Conservation (phyloP, 2,113 vertebrate genomes). For the Spheniscus mendiculus region DNA sequence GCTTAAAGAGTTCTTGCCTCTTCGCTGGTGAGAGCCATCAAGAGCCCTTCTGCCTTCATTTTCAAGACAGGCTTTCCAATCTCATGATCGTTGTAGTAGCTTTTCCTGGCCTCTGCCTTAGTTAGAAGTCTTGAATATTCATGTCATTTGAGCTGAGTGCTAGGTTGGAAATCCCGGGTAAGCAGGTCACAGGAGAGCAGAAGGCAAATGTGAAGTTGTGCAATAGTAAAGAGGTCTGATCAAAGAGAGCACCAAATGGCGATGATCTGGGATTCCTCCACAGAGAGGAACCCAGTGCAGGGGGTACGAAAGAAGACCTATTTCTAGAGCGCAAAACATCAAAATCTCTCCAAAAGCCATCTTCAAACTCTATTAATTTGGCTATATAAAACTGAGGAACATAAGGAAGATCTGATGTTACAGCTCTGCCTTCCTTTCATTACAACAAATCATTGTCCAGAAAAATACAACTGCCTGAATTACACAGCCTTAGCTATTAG, state of each 20-base stretch:
- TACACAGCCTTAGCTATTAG: accelerated
- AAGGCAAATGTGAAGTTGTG: background rate
- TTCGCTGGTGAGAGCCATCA: background rate
- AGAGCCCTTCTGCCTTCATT: background rate
- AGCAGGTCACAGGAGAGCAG: background rate
- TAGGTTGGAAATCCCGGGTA: background rate
- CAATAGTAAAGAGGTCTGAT: background rate
- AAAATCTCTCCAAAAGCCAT: background rate
- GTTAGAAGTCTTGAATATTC: background rate
- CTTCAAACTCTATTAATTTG: background rate
- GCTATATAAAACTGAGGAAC: background rate
- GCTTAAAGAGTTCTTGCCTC: background rate
- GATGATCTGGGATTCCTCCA: background rate
- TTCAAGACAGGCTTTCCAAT: background rate
- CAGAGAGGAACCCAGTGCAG: accelerated
- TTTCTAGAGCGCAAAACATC: background rate
- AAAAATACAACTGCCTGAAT: background rate
- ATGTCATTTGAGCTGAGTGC: background rate
- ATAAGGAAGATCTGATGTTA: background rate
- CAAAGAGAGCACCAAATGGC: background rate
- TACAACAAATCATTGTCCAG: background rate
- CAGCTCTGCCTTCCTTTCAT: background rate
- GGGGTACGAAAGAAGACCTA: background rate
- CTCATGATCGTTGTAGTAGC: accelerated
- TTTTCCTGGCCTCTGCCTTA: background rate